Evolutionary conservation across 2,113 vertebrate genomes (phyloP).

Genomic region (Sinocyclocheilus anshuiensis): DNA sequence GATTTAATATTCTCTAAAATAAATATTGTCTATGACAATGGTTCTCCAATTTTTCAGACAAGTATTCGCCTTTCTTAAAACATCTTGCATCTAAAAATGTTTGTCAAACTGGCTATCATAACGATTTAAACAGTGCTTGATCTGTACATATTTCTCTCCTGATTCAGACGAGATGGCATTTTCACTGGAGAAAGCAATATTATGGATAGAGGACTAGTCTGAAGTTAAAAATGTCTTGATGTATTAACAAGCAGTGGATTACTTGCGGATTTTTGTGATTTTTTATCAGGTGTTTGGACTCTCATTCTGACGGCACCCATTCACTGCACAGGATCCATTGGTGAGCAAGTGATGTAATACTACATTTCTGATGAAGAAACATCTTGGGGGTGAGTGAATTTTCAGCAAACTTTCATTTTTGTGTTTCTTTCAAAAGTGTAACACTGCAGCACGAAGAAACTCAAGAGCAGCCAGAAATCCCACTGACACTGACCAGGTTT

Average conservation of each 20-base stretch:
- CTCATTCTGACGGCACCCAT: too few relatives aligned
- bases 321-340: too few relatives aligned
- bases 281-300: too few relatives aligned
- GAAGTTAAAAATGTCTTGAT: too few relatives aligned
- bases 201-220: too few relatives aligned
- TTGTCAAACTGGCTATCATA: background rate
- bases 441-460: conserved; percentile 2
- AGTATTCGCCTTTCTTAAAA: background rate
- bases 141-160: background rate
- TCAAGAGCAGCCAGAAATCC: conserved; percentile 4
- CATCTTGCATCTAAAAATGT: background rate
- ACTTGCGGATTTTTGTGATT: too few relatives aligned
- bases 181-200: background rate
- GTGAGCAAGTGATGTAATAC: too few relatives aligned
- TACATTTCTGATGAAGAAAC: too few relatives aligned
- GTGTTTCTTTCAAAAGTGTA: background rate
- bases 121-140: background rate
- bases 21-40: background rate
- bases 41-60: background rate
- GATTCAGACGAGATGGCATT: background rate
- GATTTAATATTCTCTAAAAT: background rate
- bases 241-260: too few relatives aligned
- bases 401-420: too few relatives aligned
- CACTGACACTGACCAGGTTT: conserved; percentile 5
- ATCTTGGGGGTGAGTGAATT: background rate